Evolutionary conservation across 2,797 vertebrate species (phyloP), one percentile per base, ranked within the genome.

Genomic region (Dermochelys coriacea): DNA sequence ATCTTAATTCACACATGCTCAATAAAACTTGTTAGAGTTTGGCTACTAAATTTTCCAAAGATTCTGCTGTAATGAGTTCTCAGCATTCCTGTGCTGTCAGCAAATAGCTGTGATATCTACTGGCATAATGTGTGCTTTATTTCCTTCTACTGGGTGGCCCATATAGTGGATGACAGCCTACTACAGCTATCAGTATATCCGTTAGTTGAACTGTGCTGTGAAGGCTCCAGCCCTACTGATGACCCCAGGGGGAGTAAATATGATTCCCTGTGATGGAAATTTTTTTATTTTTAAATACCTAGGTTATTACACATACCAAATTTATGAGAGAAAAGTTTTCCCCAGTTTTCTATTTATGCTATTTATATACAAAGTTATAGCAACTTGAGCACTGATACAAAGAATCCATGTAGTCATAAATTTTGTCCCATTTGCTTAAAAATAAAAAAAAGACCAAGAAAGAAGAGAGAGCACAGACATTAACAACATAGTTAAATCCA

Each of bases 401-500:
- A 37, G 18, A 37, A 37, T 11, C 64, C n/a, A 21, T 23, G 64
- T 21, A 92, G 78, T 91, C 37, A 61, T 90, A 94, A 91, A 88
- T 45, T 57, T 54, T 91, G 71, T 88, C 87, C 93, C 92, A 94
- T 49, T 91, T 94, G 74, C 84, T 95, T 95, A 25, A 87, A 87
- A 47, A 8, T 16, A 77, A 57, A 34, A 29, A 31, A n/a, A 51
- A 61, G 51, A 78, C 31, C 41, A 78, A 57, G 80, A 29, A 41
- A 51, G 52, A 47, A 85, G 57, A 79, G 91, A 85, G 78, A 52
- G 25, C 90, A 81, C 75, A 92, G 68, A 96, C 91, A 86, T 50
- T 1, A 96, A 83, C 55, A 97, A 95, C 85, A 47, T 74, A 54
- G 64, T 90, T 91, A 94, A 93, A 96, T 93, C 88, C 88, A 68